phyloP scores from a whole-genome alignment of 2,113 vertebrate genomes.

The Micronycteris hirsuta region DNA sequence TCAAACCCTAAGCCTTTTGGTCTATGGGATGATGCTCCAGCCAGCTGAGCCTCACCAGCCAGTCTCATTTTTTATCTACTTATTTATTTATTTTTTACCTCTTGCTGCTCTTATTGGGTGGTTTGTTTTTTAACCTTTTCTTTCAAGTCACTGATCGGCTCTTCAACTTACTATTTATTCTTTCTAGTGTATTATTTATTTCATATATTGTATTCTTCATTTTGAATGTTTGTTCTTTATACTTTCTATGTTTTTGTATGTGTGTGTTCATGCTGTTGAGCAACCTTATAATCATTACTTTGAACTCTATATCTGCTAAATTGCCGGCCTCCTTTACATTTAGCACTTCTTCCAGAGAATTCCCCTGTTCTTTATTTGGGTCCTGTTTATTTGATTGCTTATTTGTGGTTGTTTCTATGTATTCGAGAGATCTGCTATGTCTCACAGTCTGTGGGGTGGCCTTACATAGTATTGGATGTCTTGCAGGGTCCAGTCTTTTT shows the following conservation, averaged over 20 bases:
- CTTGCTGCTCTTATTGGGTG: too few relatives aligned
- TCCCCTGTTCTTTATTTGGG: not conserved
- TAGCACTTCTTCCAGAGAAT: not conserved
- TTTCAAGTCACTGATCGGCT: too few relatives aligned
- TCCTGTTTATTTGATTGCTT: not conserved
- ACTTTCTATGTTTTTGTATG: not conserved
- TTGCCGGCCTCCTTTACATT: not conserved
- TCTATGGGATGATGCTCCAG: too few relatives aligned
- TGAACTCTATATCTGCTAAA: not conserved
- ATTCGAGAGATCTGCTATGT: not conserved
- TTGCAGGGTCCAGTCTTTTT: not conserved
- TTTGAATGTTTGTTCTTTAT: not conserved
- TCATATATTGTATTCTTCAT: too few relatives aligned
- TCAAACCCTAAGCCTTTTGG: too few relatives aligned
- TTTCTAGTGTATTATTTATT: too few relatives aligned
- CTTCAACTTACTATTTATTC: too few relatives aligned
- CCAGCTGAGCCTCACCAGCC: too few relatives aligned
- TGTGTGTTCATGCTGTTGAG: not conserved
- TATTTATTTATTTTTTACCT: too few relatives aligned
- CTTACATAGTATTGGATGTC: not conserved
- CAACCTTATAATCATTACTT: not conserved
- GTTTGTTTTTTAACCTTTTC: too few relatives aligned
- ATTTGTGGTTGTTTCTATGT: not conserved
- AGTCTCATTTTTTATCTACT: too few relatives aligned
- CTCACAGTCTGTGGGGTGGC: not conserved